phyloP scores from a whole-genome alignment of 2,113 vertebrate species.

The Athene cunicularia region DNA sequence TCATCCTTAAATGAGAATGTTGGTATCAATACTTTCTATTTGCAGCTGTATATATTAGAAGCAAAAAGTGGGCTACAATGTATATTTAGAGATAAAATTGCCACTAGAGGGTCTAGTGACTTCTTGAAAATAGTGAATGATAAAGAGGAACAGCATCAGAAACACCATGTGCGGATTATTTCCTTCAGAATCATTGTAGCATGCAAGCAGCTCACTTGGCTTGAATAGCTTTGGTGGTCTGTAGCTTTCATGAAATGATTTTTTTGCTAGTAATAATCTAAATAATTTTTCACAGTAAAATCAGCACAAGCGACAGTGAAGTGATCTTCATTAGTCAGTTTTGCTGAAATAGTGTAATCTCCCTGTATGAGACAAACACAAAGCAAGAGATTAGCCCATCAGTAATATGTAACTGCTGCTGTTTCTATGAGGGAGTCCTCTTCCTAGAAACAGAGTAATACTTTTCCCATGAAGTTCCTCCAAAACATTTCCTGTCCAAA shows the following conservation, averaged over 20 bases:
- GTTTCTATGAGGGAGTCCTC: background rate
- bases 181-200: background rate
- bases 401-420: background rate
- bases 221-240: background rate
- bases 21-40: background rate
- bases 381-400: background rate
- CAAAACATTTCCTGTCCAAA: background rate
- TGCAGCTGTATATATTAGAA: background rate
- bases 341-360: conserved; percentile 52
- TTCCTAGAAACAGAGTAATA: background rate
- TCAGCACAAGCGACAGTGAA: conserved; percentile 65
- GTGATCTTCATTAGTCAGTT: conserved; percentile 61
- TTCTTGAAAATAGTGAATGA: background rate
- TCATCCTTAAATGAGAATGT: background rate
- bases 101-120: background rate
- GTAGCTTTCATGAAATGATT: background rate
- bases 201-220: background rate
- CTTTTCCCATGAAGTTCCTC: background rate
- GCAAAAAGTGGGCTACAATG: background rate
- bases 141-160: background rate
- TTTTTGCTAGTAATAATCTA: conserved; percentile 26
- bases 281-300: conserved; percentile 50
- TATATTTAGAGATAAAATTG: background rate
- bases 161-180: background rate
- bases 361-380: conserved; percentile 63